Evolutionary conservation across 2,113 vertebrate species (phyloP).

Genomic region (Alouatta palliata): DNA sequence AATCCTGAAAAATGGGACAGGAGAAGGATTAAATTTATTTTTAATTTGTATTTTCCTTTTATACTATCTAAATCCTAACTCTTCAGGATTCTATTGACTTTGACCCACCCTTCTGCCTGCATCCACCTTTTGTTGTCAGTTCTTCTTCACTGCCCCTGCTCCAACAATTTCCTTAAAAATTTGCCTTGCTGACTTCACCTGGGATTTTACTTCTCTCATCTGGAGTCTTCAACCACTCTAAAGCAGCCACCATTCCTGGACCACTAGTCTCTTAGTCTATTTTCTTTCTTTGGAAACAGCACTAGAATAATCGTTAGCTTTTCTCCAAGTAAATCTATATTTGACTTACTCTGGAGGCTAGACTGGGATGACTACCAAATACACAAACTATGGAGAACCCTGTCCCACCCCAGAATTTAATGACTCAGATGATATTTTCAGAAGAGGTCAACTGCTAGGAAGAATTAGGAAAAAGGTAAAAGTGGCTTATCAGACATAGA

Average conservation of each 20-base stretch:
- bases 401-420: background rate
- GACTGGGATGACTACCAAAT: background rate
- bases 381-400: background rate
- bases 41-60: background rate
- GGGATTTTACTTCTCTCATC: background rate
- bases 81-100: background rate
- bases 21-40: background rate
- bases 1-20: background rate
- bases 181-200: background rate
- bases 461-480: background rate
- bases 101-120: background rate
- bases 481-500: background rate
- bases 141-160: background rate
- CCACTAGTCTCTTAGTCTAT: background rate
- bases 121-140: background rate
- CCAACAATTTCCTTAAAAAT: background rate
- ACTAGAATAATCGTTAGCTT: background rate
- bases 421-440: background rate
- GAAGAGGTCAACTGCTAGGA: background rate
- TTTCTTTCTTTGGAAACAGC: background rate
- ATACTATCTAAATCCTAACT: background rate
- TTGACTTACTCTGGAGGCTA: background rate
- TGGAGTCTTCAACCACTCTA: background rate
- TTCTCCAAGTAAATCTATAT: background rate
- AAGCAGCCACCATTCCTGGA: background rate